Percentiles rank a stretch among this genome's conserved stretches.
phyloP scores from a whole-genome alignment of 2,888 invertebrate genomes.

The Eupithecia subumbrata region DNA sequence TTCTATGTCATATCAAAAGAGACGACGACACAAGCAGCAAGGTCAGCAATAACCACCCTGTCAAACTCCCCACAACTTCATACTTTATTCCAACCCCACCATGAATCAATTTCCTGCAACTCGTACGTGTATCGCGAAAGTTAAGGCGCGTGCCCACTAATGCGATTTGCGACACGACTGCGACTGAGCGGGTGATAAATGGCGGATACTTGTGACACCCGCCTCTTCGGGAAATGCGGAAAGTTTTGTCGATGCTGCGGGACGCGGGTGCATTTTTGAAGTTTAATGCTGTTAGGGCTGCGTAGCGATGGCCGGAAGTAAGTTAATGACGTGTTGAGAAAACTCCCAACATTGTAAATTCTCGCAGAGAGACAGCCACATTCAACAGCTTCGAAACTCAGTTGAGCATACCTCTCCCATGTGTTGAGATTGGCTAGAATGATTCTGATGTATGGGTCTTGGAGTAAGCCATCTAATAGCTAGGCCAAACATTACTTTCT shows the following conservation, averaged over 20 bases:
- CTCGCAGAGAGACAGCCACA: neutral
- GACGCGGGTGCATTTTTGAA: conserved; percentile 13
- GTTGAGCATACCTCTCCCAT: neutral
- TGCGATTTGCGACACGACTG: conserved; percentile 27
- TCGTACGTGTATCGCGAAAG: conserved; percentile 18
- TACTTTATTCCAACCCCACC: conserved; percentile 12
- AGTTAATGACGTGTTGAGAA: neutral
- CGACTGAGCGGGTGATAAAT: conserved; percentile 17
- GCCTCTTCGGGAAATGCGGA: conserved; percentile 10
- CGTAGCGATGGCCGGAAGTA: neutral
- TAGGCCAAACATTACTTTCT: neutral
- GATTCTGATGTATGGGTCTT: neutral
- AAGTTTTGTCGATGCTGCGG: conserved; percentile 14
- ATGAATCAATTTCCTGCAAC: conserved; percentile 7
- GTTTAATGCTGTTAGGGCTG: conserved; percentile 3
- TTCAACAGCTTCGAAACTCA: neutral
- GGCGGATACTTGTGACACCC: conserved; percentile 29
- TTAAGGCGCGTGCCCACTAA: conserved; percentile 27
- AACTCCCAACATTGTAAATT: neutral
- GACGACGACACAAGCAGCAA: neutral
- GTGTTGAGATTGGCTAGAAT: neutral
- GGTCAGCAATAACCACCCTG: neutral
- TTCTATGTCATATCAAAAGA: neutral
- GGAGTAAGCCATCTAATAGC: neutral
- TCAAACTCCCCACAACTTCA: conserved; percentile 3